Base-by-base conservation (phyloP, 2,888 invertebrate species). In the Protonemura montana region DNA sequence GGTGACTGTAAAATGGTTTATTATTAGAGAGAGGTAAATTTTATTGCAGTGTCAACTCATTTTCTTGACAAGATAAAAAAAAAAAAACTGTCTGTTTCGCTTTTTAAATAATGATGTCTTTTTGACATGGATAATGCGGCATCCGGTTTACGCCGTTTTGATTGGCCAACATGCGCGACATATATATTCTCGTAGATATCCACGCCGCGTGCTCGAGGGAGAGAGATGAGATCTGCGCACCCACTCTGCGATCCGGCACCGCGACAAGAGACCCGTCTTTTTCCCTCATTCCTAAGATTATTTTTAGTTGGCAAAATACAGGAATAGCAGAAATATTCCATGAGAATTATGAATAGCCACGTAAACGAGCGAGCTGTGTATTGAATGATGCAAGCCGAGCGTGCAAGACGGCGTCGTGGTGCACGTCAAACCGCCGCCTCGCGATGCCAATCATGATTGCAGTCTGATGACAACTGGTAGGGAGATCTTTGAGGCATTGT, bases 211-310 rank as follows among this genome's bases (percentile, higher is more conserved):
- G 35, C 86, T 26, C 35, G 35, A 35, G 35, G 13, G 59, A 59
- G 59, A 59, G 59, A 59, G 59, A 3, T 2, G 59, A 21, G 21
- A 7, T 76, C 29, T 25, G 27, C 16, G 41, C 86, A 81, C 42
- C 86, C 80, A 86, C 85, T 86, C 83, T 42, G 5, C 77, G 41
- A 26, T n/a, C 86, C 85, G 85, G 87, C 84, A 86, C 86, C 87
- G 82, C 76, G 81, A 86, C 21, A 82, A 78, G 27, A 59, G 84
- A 30, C 77, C 85, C 25, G 35, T 87, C 76, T 85, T 87, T 87
- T 87, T 87, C 84, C 86, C 86, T 86, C 87, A 29, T 87, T 87
- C 82, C 87, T 30, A n/a, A 26, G 86, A 29, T 87, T 86, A 80
- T 86, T 87, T 87, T 87, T 86, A 77, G 41, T 29, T 82, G 42